Conservation (phyloP, 2,888 invertebrate genomes). For the Calephelis perditalis region DNA sequence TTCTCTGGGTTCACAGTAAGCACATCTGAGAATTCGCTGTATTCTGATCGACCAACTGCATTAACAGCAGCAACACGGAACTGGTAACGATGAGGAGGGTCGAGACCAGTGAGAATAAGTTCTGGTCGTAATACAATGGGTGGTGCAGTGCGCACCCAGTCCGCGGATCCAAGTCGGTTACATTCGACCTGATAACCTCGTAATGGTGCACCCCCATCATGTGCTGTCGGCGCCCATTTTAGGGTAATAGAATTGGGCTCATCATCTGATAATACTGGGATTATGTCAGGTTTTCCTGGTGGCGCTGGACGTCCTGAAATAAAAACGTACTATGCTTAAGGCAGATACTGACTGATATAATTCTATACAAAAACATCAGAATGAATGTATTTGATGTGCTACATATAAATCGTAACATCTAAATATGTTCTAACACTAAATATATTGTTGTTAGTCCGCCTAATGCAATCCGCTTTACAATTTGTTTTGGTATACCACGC, state of each 20-base stretch:
- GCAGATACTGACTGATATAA: not conserved
- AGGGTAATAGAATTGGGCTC: conserved; percentile 90
- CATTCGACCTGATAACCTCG: conserved; percentile 89
- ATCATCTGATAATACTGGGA: conserved; percentile 82
- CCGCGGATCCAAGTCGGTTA: conserved; percentile 82
- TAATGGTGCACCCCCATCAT: conserved; percentile 93
- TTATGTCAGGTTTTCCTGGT: conserved; percentile 90
- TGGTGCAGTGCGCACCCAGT: conserved; percentile 90
- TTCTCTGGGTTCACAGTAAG: conserved; percentile 87
- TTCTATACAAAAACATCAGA: not conserved
- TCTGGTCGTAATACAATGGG: conserved; percentile 84
- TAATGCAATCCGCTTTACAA: conserved; percentile 66
- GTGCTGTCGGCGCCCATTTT: conserved; percentile 87
- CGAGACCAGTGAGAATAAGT: conserved; percentile 87
- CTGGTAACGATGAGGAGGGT: conserved; percentile 92
- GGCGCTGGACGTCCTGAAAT: conserved; percentile 85
- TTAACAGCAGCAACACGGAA: conserved; percentile 96
- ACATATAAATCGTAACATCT: not conserved
- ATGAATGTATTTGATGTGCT: conserved; percentile 28
- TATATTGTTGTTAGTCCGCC: conserved; percentile 22
- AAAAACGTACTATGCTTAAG: conserved; percentile 21
- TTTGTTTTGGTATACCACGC: conserved; percentile 77
- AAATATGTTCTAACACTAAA: not conserved
- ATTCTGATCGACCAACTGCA: conserved; percentile 89
- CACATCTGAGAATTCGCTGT: conserved; percentile 91